Evolutionary conservation across 2,888 invertebrate species (phyloP), one percentile per base, ranked within the genome.

Genomic region (Drosophila prostipennis): DNA sequence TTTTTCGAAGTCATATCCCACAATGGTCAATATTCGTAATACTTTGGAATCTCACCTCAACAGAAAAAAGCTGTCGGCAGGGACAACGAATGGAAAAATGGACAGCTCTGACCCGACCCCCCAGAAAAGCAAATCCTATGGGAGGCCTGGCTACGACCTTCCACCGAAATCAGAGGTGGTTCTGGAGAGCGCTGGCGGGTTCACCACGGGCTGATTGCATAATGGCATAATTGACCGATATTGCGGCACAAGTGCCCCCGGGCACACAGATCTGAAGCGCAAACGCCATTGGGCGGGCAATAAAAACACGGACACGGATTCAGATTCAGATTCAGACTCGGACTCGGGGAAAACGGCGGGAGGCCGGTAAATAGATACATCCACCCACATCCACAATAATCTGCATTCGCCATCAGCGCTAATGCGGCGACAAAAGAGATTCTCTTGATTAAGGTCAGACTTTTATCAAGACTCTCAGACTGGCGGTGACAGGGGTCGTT

Each of bases 201-300:
- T 69, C 64, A 72, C 40, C 67, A n/a, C 64, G 52, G 51, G 72
- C 58, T 85, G 82, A 84, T 84, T 84, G 77, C 89, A 89, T 84
- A 89, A 84, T 87, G 70, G 79, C 73, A 74, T 85, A 89, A 84
- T 84, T 87, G 83, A 87, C 88, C 88, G 84, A 87, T 74, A 79
- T 87, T 58, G 74, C 59, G 80, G 74, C 48, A 80, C 78, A 56
- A 84, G 76, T 78, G 64, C 60, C 36, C 57, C 29, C 29, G 29
- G 29, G 29, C 29, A 29, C 29, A 29, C 29, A 29, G 29, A 29
- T 29, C 29, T 7, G 7, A 29, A 72, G 26, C 56, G 51, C 14
- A 40, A 74, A 37, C 55, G 58, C 32, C 68, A 45, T 64, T 65
- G 57, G 61, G 45, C 51, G 45, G 52, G 67, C 74, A 79, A 80